Percentiles rank a stretch among this genome's conserved stretches.
phyloP scores from a whole-genome alignment of 2,113 vertebrate species.

The Larimichthys crocea region DNA sequence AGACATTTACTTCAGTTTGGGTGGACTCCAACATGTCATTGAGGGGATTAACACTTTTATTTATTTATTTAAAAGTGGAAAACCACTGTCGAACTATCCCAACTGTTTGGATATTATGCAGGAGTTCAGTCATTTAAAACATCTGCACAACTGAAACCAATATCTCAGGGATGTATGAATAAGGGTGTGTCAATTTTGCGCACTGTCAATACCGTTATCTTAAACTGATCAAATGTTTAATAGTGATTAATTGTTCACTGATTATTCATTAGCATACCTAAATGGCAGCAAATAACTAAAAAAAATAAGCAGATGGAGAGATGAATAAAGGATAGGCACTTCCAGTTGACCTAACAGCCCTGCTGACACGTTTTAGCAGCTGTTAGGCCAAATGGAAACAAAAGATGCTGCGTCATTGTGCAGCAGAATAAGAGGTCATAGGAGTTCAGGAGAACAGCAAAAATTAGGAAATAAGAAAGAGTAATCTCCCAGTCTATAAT shows the following conservation, averaged over 20 bases:
- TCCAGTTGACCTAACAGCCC: slow-evolving; percentile 10
- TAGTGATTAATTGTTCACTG: not conserved
- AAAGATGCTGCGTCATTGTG: not conserved
- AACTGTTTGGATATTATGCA: not conserved
- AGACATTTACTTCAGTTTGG: not conserved
- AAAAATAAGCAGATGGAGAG: not conserved
- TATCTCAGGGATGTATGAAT: not conserved
- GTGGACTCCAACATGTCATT: not conserved
- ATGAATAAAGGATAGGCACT: not conserved
- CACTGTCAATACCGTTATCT: not conserved
- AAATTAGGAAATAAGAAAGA: slow-evolving; percentile 11
- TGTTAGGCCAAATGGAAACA: slow-evolving; percentile 16
- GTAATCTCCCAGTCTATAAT: not conserved
- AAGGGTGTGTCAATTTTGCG: not conserved
- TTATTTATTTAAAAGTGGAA: too few relatives aligned
- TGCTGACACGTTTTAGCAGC: not conserved
- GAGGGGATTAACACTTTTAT: not conserved
- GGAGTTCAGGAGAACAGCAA: slow-evolving; percentile 12
- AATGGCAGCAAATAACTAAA: not conserved
- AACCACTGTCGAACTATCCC: too few relatives aligned
- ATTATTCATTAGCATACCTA: not conserved
- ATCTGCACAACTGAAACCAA: not conserved
- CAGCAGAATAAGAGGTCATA: not conserved
- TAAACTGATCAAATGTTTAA: slow-evolving; percentile 1
- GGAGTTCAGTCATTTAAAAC: not conserved